Evolutionary conservation across 1,140 invertebrate species (phyloP).

Genomic region (Ostrea edulis): DNA sequence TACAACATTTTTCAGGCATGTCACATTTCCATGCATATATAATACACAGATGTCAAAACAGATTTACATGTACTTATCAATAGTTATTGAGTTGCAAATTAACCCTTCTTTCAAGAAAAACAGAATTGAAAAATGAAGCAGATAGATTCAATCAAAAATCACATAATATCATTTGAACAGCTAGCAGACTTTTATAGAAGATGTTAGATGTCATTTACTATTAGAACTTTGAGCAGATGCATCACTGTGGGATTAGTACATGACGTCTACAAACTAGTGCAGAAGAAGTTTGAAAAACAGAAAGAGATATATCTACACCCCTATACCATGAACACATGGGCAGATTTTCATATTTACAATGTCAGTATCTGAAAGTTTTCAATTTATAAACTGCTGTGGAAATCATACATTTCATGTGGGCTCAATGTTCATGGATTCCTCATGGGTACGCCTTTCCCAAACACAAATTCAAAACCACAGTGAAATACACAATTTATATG

Average conservation of each 20-base stretch:
- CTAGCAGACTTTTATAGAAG: too few relatives aligned
- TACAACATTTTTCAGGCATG: conserved; percentile 3
- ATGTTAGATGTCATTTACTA: too few relatives aligned
- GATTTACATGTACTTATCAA: not conserved
- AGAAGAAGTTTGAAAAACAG: not conserved
- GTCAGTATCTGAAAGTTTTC: too few relatives aligned
- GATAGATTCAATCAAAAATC: not conserved
- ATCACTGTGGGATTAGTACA: not conserved
- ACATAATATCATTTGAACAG: not conserved
- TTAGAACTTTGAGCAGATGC: too few relatives aligned
- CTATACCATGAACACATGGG: too few relatives aligned
- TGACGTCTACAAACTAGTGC: not conserved
- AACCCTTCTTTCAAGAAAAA: conserved; percentile 26
- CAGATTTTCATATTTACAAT: too few relatives aligned
- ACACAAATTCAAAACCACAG: too few relatives aligned
- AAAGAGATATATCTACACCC: not conserved
- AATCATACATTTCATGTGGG: too few relatives aligned
- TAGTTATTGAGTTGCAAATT: conserved; percentile 20
- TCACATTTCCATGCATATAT: conserved; percentile 16
- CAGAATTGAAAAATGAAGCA: conserved; percentile 14
- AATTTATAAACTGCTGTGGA: too few relatives aligned
- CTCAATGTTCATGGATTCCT: too few relatives aligned
- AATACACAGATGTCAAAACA: not conserved
- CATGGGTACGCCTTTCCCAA: too few relatives aligned
- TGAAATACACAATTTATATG: too few relatives aligned